Base-by-base conservation (phyloP, 2,797 vertebrate species). In the Simalia tracyae region DNA sequence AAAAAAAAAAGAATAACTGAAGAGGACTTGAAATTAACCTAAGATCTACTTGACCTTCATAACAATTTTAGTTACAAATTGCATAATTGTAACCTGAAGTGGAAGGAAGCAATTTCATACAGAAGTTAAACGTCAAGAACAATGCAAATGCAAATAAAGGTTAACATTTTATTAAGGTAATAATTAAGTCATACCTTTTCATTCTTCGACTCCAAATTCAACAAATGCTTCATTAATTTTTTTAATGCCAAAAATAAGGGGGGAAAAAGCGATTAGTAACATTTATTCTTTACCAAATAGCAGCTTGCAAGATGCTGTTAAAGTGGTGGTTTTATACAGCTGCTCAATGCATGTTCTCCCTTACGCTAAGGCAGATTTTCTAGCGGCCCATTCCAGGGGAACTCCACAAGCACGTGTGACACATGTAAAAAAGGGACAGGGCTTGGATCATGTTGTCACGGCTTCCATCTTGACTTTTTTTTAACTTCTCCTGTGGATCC, bases 41-140 rank as follows among this genome's bases (percentile, higher is more conserved):
- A 61, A 95, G 89, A 95, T 87, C 84, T 93, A 96, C 93, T 97
- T 97, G 94, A 96, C 94, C 92, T 96, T 93, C 92, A 92, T 90
- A 96, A 57, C 46, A 94, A 88, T 84, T 95, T 95, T 92, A 91
- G 87, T 93, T 95, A 95, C 88, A 90, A 95, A 91, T 91, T 93
- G 15, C 31, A 93, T 91, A 96, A 97, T 92, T 88, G 88, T 94
- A 89, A 36, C 92, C 84, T 95, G 87, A 95, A 95, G 95, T 10
- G 94, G 93, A 95, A 97, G 89, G 92, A 94, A 84, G 72, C 66
- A 15, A 36, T 26, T 3, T 50, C 0, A 12, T 0, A 1, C 12
- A 50, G 24, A 84, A 84, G 90, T 86, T 87, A 72, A 66, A 60
- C 0, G 57, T 93, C 76, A 72, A 68, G 14, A 94, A 68, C 88